phyloP scores from a whole-genome alignment of 2,113 vertebrate genomes.

The Myrmecophaga tridactyla region DNA sequence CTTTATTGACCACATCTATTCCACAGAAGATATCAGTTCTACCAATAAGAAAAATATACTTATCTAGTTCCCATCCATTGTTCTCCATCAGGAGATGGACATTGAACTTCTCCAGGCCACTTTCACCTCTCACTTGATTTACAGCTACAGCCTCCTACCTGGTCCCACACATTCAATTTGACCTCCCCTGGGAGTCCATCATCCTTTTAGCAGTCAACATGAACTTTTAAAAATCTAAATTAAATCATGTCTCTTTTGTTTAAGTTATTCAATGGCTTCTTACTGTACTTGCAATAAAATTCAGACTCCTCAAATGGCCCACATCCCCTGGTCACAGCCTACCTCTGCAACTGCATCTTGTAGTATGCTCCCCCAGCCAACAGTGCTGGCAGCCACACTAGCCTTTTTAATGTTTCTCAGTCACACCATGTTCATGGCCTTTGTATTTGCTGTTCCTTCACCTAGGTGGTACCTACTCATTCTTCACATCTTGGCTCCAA shows the following conservation, averaged over 20 bases:
- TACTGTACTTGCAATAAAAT: neutral
- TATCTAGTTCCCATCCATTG: neutral
- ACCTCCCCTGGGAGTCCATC: neutral
- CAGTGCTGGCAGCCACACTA: neutral
- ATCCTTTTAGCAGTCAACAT: neutral
- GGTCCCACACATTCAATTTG: neutral
- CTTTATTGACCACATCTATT: neutral
- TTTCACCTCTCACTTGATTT: neutral
- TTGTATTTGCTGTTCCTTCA: too few relatives aligned
- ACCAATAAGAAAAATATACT: too few relatives aligned
- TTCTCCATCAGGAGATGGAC: neutral
- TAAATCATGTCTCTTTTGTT: neutral
- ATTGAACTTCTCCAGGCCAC: neutral
- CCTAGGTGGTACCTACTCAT: neutral
- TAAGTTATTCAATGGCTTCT: neutral
- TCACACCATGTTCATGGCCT: neutral
- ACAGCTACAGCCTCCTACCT: neutral
- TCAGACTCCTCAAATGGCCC: neutral
- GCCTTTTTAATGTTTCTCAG: neutral
- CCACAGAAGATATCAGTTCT: too few relatives aligned
- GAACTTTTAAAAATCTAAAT: neutral
- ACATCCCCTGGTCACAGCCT: neutral
- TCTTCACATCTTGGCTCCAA: neutral
- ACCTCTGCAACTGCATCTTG: neutral
- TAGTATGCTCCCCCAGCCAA: neutral